phyloP scores from a whole-genome alignment of 2,113 vertebrate species.

The Passer montanus region DNA sequence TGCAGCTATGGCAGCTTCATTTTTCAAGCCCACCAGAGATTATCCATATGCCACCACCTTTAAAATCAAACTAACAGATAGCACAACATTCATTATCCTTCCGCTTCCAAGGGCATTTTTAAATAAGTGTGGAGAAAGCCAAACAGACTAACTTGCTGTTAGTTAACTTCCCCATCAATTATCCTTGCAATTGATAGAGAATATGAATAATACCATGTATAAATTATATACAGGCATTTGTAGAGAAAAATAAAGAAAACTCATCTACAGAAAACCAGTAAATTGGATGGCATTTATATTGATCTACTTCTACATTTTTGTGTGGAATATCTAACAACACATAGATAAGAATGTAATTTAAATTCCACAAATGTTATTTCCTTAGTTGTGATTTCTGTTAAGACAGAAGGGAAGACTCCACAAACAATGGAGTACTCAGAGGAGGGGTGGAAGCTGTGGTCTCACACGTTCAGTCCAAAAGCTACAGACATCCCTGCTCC shows the following conservation, averaged over 20 bases:
- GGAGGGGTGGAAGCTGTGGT: neutral
- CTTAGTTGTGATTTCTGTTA: neutral
- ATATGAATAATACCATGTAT: neutral
- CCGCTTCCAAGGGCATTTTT: neutral
- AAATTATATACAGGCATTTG: neutral
- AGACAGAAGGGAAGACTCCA: neutral
- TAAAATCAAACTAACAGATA: constrained; percentile 1
- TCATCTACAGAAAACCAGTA: neutral
- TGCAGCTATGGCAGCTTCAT: neutral
- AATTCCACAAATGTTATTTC: neutral
- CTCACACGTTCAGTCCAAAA: neutral
- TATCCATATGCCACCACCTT: neutral
- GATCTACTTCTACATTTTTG: neutral
- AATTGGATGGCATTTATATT: neutral
- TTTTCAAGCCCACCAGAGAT: constrained; percentile 6
- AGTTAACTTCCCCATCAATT: neutral
- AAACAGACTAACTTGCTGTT: neutral
- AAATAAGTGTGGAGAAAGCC: constrained; percentile 6
- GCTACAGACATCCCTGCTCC: neutral
- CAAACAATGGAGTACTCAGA: neutral
- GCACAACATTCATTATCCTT: neutral
- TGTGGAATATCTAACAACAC: neutral
- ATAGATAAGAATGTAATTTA: neutral
- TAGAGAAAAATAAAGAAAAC: neutral
- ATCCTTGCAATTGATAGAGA: neutral